Percentiles rank a stretch among this genome's conserved stretches.
phyloP scores from a whole-genome alignment of 2,797 vertebrate species.

The Amphiprion clarkii region DNA sequence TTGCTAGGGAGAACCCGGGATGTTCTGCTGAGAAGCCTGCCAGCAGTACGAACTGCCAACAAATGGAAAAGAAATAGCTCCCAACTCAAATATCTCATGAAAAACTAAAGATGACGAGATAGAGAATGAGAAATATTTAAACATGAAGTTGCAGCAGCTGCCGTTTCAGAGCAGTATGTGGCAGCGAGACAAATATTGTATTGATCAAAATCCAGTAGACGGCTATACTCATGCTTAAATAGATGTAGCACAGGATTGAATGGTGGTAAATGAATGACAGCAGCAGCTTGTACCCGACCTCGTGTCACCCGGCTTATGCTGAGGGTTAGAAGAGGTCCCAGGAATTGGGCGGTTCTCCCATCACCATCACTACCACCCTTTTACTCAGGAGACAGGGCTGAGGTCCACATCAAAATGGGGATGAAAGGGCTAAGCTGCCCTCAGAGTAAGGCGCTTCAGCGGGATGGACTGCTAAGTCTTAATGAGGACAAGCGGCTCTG shows the following conservation, averaged over 20 bases:
- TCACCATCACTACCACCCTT: conserved; percentile 33
- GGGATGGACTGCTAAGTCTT: conserved; percentile 75
- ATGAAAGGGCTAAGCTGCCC: conserved; percentile 76
- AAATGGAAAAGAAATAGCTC: conserved; percentile 2
- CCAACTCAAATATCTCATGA: neutral
- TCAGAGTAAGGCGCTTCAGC: conserved; percentile 75
- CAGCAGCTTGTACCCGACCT: conserved; percentile 47
- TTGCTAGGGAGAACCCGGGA: conserved; percentile 3
- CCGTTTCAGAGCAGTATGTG: neutral
- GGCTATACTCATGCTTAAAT: conserved; percentile 1
- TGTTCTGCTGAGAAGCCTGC: conserved; percentile 11
- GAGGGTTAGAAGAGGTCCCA: conserved; percentile 46
- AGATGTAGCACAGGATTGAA: conserved; percentile 17
- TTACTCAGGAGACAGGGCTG: conserved; percentile 43
- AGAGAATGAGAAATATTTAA: neutral
- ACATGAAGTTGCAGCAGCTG: neutral
- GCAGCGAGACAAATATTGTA: conserved; percentile 11
- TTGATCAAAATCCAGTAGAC: conserved; percentile 29
- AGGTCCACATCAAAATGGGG: conserved; percentile 73
- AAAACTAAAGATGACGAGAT: neutral
- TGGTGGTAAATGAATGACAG: conserved; percentile 27
- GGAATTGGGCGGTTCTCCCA: conserved; percentile 38
- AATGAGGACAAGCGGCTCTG: conserved; percentile 79
- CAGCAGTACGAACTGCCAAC: conserved; percentile 3
- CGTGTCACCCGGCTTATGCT: conserved; percentile 42